These are phyloP conservation scores for Matsumurasca onukii DNA, from an alignment of 1,140 invertebrate species.

Conservation along the genomic window DNA sequence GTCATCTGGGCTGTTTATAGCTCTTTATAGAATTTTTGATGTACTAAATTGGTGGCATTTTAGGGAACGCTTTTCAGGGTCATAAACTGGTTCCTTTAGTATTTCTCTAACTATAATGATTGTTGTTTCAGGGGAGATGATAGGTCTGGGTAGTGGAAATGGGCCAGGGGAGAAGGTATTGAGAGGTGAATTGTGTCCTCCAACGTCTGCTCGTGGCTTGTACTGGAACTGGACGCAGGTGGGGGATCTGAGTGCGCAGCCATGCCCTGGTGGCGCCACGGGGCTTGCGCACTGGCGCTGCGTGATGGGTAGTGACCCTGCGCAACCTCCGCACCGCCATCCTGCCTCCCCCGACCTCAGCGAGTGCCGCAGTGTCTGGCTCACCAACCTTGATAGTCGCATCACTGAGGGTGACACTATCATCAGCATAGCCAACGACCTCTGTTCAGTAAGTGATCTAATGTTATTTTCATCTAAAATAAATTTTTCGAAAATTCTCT, in stretches of 20 bases:
- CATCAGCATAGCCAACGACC: slow-evolving; percentile 75
- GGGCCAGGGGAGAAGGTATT: slow-evolving; percentile 11
- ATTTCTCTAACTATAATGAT: no score
- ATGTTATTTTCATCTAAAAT: no score
- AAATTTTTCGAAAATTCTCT: no score
- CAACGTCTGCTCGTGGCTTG: slow-evolving; percentile 70
- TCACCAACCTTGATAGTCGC: slow-evolving; percentile 77
- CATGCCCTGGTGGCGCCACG: slow-evolving; percentile 85
- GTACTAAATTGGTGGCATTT: no score
- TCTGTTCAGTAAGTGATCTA: slow-evolving; percentile 61
- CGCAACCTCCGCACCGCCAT: slow-evolving; percentile 60
- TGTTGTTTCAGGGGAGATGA: slow-evolving; percentile 36
- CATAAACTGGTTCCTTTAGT: no score
- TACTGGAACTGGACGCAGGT: slow-evolving; percentile 86
- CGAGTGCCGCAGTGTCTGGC: slow-evolving; percentile 88
- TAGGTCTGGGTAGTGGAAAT: slow-evolving; percentile 38
- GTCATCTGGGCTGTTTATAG: no score
- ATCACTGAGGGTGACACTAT: slow-evolving; percentile 75
- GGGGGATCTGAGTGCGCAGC: slow-evolving; percentile 71
- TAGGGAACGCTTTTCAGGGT: no score
- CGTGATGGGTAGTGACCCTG: slow-evolving; percentile 45
- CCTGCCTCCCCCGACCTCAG: slow-evolving; percentile 81
- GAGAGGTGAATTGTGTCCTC: slow-evolving; percentile 56
- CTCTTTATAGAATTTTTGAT: no score
- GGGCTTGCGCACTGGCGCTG: slow-evolving; percentile 83